These are phyloP conservation scores for Stenichneumon culpator DNA, from an alignment of 2,888 invertebrate genomes.

Conservation along the genomic window DNA sequence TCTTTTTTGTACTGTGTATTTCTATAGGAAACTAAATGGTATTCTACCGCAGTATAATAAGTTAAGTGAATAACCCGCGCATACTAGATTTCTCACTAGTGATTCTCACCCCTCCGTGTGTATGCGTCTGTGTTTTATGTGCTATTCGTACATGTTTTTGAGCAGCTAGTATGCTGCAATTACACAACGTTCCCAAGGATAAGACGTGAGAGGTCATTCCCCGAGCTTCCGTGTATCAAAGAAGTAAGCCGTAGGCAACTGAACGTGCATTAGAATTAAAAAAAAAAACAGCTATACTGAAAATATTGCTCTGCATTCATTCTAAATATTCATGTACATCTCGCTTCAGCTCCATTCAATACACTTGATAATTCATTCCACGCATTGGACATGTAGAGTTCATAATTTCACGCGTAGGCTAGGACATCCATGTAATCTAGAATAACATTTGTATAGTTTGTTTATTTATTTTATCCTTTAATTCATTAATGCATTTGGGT, in stretches of 20 bases:
- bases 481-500: no score
- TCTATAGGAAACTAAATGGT: no score
- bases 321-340: background rate
- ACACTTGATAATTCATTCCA: background rate
- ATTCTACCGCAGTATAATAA: background rate
- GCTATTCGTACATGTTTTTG: slow-evolving; percentile 59
- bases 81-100: slow-evolving; percentile 26
- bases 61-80: background rate
- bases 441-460: no score
- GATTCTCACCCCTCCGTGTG: slow-evolving; percentile 27
- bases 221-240: slow-evolving; percentile 91
- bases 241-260: slow-evolving; percentile 88
- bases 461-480: no score
- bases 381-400: no score
- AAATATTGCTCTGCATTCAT: slow-evolving; percentile 9
- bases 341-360: background rate
- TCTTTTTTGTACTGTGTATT: no score
- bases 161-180: slow-evolving; percentile 90
- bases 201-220: slow-evolving; percentile 92
- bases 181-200: slow-evolving; percentile 91
- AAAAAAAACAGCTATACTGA: background rate
- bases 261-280: slow-evolving; percentile 57
- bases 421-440: no score
- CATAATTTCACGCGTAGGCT: no score
- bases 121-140: slow-evolving; percentile 42